These are phyloP conservation scores for Mungos mungo DNA, from an alignment of 2,113 vertebrate genomes.

Conservation along the genomic window DNA sequence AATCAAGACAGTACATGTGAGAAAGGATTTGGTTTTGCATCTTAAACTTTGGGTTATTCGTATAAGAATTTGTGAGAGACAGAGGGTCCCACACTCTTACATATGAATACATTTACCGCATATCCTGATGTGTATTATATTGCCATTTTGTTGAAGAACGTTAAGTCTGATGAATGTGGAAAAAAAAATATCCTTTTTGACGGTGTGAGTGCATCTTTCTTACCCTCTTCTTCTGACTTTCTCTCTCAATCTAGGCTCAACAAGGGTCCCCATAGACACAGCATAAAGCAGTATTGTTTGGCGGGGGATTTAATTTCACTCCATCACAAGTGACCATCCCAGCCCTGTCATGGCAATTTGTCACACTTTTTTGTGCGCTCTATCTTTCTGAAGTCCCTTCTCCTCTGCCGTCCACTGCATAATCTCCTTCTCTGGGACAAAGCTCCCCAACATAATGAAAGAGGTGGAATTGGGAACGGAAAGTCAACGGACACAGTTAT, in stretches of 20 bases:
- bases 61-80: slow-evolving; percentile 24
- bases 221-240: slow-evolving; percentile 77
- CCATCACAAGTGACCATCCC: slow-evolving; percentile 86
- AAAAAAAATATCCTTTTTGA: slow-evolving; percentile 65
- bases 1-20: neutral
- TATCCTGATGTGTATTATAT: neutral
- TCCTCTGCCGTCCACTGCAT: slow-evolving; percentile 78
- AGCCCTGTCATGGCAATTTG: slow-evolving; percentile 88
- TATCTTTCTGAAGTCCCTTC: slow-evolving; percentile 87
- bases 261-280: slow-evolving; percentile 87
- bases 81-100: neutral
- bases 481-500: slow-evolving; percentile 83
- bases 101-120: neutral
- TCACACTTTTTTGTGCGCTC: slow-evolving; percentile 89
- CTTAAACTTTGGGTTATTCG: neutral
- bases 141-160: slow-evolving; percentile 52
- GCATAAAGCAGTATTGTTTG: slow-evolving; percentile 87
- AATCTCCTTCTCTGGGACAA: slow-evolving; percentile 85
- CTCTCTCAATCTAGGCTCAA: slow-evolving; percentile 87
- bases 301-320: slow-evolving; percentile 88
- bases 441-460: slow-evolving; percentile 83
- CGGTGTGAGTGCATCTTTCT: slow-evolving; percentile 76
- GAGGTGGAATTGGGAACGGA: slow-evolving; percentile 81
- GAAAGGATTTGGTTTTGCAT: neutral
- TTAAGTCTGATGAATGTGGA: slow-evolving; percentile 59